A percentile compares a stretch with the other conserved stretches of the same genome.
Conservation (phyloP, 1,140 invertebrate genomes). For the Drosophila elegans region DNA sequence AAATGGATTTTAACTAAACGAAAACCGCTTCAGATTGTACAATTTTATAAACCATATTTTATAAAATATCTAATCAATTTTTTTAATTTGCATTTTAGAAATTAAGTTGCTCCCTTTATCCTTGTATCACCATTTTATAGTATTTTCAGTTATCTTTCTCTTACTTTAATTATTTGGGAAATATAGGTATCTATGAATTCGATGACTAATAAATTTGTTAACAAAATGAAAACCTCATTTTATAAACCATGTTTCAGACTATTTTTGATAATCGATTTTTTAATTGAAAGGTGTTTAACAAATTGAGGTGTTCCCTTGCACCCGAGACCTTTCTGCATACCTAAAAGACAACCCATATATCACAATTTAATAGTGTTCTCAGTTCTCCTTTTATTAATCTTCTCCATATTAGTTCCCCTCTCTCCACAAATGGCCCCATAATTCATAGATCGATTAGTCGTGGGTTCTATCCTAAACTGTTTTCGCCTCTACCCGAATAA, state of each 20-base stretch:
- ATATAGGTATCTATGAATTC: too few relatives aligned
- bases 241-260: too few relatives aligned
- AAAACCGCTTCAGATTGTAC: too few relatives aligned
- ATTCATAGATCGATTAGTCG: conserved; percentile 27
- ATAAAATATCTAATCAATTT: too few relatives aligned
- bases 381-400: not conserved
- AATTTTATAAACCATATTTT: too few relatives aligned
- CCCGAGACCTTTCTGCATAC: not conserved
- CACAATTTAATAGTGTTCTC: not conserved
- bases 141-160: not conserved
- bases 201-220: too few relatives aligned
- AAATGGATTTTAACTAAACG: too few relatives aligned
- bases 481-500: conserved; percentile 1
- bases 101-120: too few relatives aligned
- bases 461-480: conserved; percentile 11
- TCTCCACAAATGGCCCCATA: conserved; percentile 11
- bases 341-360: conserved; percentile 3
- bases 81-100: not conserved
- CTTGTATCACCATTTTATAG: too few relatives aligned
- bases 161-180: not conserved
- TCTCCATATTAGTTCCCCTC: conserved; percentile 2
- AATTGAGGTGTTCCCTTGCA: not conserved
- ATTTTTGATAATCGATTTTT: too few relatives aligned
- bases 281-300: too few relatives aligned
- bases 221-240: too few relatives aligned